A percentile compares a stretch with the other conserved stretches of the same genome.
These are phyloP conservation scores for Myotis lucifugus DNA, from an alignment of 2,113 vertebrate genomes.

Conservation along the genomic window DNA sequence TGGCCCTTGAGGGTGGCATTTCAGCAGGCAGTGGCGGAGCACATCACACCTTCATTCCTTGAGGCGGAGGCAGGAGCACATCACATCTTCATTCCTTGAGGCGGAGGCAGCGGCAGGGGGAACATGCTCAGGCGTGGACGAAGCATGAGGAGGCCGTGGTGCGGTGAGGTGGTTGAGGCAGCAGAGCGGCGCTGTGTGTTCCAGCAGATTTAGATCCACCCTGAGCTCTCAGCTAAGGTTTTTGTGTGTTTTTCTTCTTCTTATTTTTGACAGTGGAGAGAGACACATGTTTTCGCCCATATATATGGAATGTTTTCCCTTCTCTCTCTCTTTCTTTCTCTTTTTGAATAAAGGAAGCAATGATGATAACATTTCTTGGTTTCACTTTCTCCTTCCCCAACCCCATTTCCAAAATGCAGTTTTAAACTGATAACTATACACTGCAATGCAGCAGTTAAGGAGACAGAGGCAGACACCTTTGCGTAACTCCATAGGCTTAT, in stretches of 20 bases:
- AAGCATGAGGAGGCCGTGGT: fast-evolving
- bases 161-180: not conserved
- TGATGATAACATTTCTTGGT: not conserved
- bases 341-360: not conserved
- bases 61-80: not conserved
- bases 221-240: not conserved
- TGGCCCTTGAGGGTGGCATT: not conserved
- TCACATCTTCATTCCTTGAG: not conserved
- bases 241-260: not conserved
- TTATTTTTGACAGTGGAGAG: not conserved
- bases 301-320: not conserved
- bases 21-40: not conserved
- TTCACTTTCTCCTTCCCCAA: conserved; percentile 18
- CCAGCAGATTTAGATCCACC: not conserved
- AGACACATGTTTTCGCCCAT: not conserved
- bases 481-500: not conserved
- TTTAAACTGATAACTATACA: not conserved
- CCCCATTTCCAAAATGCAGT: not conserved
- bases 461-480: not conserved
- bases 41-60: not conserved
- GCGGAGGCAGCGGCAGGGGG: not conserved
- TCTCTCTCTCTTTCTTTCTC: not conserved
- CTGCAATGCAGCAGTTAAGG: not conserved
- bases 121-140: fast-evolving
- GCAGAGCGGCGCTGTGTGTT: not conserved